Evolutionary conservation across 2,797 vertebrate genomes (phyloP), one percentile per base, ranked within the genome.

Genomic region (Pipistrellus pygmaeus): DNA sequence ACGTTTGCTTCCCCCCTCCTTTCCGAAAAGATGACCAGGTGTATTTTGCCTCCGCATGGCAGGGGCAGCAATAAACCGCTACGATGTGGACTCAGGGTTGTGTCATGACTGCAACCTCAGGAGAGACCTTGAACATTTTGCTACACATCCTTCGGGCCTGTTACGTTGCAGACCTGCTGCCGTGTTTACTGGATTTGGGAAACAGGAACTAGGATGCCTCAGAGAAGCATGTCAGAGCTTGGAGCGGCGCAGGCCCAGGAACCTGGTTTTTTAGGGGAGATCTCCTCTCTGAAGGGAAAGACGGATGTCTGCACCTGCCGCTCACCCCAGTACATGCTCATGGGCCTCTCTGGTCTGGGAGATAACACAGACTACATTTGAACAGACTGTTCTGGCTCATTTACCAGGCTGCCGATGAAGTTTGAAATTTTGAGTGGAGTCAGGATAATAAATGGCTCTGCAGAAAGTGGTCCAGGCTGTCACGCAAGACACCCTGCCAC

Each of bases 101-200:
- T 9, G 6, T 14, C 68, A 2, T 12, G 25, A 41, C 35, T 9
- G 32, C 23, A 32, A 9, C 18, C 55, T 77, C 85, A 30, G 66
- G 48, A 53, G 66, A 64, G 9, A 75, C 38, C 46, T 9, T 38
- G 38, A 64, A 11, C 35, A 5, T 48, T 60, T 3, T 0, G 18
- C 38, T 41, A 32, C 44, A 32, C 21, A 13, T 20, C 21, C 60
- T 14, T 14, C 48, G 2, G n/a, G 12, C 69, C n/a, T 25, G 1
- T 25, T 5, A 20, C 69, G 10, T 1, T 38, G 5, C 9, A 2
- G 38, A 14, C 23, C 5, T 1, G 25, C 46, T 20, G 9, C 7
- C 6, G 6, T 0, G 1, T 20, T 60, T 1, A 9, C 6, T 27
- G 32, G 20, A 53, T 30, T 60, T 51, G 62, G 51, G 15, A 51